Evolutionary conservation across 2,888 invertebrate species (phyloP), one percentile per base, ranked within the genome.

Genomic region (Liodrosophila aerea): DNA sequence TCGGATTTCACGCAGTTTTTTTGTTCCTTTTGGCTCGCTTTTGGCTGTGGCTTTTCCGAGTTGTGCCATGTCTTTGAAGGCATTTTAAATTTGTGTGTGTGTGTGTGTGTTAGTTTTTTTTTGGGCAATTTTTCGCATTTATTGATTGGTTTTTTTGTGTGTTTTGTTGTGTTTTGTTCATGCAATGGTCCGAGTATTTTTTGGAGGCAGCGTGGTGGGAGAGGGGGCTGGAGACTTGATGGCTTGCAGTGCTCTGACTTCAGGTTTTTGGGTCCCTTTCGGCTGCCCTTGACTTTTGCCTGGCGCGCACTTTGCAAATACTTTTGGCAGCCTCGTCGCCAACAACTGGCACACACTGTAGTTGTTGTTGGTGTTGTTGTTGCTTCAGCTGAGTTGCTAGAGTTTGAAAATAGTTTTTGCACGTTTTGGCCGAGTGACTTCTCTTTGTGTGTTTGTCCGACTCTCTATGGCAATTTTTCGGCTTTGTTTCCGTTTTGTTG

Each of bases 361-460:
- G 53, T 22, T 27, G 13, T 11, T 68, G 53, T 49, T 49, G 44
- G 15, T 40, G 15, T 5, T 43, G 12, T 31, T 56, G 18, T 56
- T 69, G 36, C 30, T 64, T 18, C 9, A 18, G 18, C 59, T 52
- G 76, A 74, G 76, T 80, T 73, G 56, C 49, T 53, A 61, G 64
- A 76, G 76, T 77, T 77, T 76, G 63, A 58, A 76, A 77, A 76
- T 77, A 77, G 81, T 84, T 83, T 58, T 77, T 74, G 71, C 83
- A 82, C 83, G 76, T 78, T 83, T 83, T 83, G 76, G 80, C 50
- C 76, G 81, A 83, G 76, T 80, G 76, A 83, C 76, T 76, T 80
- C 63, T 47, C 63, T 57, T 62, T 71, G 74, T 71, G 59, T 73
- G 53, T 65, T 15, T 37, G 37, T 16, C 5, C 61, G 54, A 63